Evolutionary conservation across 2,888 invertebrate genomes (phyloP).

Genomic region (Lithosia quadra): DNA sequence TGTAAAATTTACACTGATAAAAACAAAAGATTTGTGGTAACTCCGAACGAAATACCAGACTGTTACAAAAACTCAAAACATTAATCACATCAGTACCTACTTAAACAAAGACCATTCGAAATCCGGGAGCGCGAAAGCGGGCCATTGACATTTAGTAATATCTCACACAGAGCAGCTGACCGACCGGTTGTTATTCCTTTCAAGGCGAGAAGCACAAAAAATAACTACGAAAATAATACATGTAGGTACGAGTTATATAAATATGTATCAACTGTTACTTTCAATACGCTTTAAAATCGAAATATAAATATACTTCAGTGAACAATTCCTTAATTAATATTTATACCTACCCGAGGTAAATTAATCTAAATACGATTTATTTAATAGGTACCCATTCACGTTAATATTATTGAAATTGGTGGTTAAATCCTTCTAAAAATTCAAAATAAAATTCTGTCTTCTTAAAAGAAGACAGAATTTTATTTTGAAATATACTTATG

Average conservation of each 20-base stretch:
- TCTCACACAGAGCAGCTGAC: conserved; percentile 36
- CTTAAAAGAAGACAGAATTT: no score
- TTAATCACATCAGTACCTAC: conserved; percentile 4
- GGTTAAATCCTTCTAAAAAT: no score
- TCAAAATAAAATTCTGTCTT: no score
- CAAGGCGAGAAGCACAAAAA: conserved; percentile 44
- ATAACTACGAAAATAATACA: conserved; percentile 11
- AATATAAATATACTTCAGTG: background rate
- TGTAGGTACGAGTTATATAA: conserved; percentile 9
- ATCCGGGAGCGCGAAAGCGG: conserved; percentile 60
- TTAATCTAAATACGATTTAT: background rate
- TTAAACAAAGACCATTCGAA: conserved; percentile 29
- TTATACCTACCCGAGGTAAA: background rate
- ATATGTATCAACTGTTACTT: conserved; percentile 28
- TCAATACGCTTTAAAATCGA: conserved; percentile 3
- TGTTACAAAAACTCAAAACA: background rate
- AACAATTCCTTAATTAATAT: background rate
- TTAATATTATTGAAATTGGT: no score
- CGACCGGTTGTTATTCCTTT: conserved; percentile 45
- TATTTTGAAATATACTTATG: no score
- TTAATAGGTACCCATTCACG: no score
- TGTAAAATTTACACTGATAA: background rate
- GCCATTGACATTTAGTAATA: conserved; percentile 59
- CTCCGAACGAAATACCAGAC: background rate
- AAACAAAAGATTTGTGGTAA: background rate